Evolutionary conservation across 2,888 invertebrate genomes (phyloP).

Genomic region (Aspidapion aeneum): DNA sequence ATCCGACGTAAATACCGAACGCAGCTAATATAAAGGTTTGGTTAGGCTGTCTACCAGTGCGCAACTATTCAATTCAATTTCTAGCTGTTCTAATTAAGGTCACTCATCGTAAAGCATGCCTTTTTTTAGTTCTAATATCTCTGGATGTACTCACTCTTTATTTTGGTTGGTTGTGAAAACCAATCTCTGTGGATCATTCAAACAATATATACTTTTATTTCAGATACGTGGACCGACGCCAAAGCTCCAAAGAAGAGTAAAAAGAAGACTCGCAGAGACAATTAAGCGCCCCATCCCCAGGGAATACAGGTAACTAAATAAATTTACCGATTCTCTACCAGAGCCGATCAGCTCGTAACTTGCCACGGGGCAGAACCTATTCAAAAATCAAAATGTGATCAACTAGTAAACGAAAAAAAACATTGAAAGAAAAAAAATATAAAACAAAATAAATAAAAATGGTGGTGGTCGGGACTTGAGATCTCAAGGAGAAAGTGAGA

Average conservation of each 20-base stretch:
- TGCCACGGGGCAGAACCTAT: neutral
- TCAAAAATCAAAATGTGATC: neutral
- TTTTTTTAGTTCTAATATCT: no score
- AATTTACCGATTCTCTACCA: neutral
- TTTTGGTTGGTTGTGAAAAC: no score
- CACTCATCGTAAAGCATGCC: no score
- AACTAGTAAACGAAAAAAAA: neutral
- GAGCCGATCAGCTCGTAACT: neutral
- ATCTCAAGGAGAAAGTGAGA: neutral
- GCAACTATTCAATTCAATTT: no score
- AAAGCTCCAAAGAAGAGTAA: constrained; percentile 70
- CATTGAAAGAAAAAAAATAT: no score
- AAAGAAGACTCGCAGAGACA: constrained; percentile 73
- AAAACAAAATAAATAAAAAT: neutral
- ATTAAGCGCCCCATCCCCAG: constrained; percentile 43
- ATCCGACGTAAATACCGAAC: no score
- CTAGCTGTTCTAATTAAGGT: no score
- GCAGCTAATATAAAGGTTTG: no score
- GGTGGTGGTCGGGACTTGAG: neutral
- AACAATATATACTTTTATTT: constrained; percentile 34
- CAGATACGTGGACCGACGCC: constrained; percentile 74
- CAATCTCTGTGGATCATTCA: no score
- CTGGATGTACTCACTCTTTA: no score
- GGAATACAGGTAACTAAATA: neutral
- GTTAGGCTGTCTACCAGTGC: no score